These are phyloP conservation scores for Heteropelma amictum DNA, from an alignment of 2,888 invertebrate species.

Conservation along the genomic window DNA sequence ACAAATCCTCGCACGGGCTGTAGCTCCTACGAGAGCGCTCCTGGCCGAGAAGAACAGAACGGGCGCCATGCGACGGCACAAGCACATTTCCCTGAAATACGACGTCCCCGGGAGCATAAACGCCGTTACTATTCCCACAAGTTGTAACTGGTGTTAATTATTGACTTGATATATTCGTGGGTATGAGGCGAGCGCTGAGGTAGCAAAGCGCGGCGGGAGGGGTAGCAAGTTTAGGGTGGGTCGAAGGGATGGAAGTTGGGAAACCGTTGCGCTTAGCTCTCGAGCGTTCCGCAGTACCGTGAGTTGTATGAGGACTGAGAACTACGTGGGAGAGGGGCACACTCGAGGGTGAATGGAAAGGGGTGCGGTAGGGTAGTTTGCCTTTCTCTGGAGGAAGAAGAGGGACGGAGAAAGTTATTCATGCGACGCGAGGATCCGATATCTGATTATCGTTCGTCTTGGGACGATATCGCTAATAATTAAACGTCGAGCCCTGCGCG, in stretches of 20 bases:
- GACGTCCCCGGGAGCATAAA: conserved; percentile 77
- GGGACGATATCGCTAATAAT: conserved; percentile 72
- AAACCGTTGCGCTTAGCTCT: conserved; percentile 40
- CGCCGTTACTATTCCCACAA: conserved; percentile 77
- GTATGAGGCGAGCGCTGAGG: conserved; percentile 36
- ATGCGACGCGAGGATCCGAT: conserved; percentile 70
- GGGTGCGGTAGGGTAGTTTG: conserved; percentile 38
- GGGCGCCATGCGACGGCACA: conserved; percentile 66
- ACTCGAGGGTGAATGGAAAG: conserved; percentile 16
- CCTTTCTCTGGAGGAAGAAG: conserved; percentile 45
- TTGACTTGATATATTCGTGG: conserved; percentile 73
- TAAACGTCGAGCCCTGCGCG: conserved; percentile 66
- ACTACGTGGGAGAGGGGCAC: conserved; percentile 19
- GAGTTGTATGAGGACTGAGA: conserved; percentile 40
- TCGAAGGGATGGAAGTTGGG: conserved; percentile 43
- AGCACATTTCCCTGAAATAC: conserved; percentile 77
- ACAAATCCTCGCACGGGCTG: conserved; percentile 69
- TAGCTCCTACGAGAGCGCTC: conserved; percentile 45
- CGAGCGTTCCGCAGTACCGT: conserved; percentile 25
- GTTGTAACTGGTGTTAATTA: conserved; percentile 78
- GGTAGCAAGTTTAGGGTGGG: conserved; percentile 8
- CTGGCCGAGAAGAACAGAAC: conserved; percentile 55
- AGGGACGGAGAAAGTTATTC: conserved; percentile 62
- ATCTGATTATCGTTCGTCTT: conserved; percentile 76
- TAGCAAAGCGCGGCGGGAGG: conserved; percentile 27